phyloP scores from a whole-genome alignment of 2,888 invertebrate species.

The Marasmarcha lunaedactyla region DNA sequence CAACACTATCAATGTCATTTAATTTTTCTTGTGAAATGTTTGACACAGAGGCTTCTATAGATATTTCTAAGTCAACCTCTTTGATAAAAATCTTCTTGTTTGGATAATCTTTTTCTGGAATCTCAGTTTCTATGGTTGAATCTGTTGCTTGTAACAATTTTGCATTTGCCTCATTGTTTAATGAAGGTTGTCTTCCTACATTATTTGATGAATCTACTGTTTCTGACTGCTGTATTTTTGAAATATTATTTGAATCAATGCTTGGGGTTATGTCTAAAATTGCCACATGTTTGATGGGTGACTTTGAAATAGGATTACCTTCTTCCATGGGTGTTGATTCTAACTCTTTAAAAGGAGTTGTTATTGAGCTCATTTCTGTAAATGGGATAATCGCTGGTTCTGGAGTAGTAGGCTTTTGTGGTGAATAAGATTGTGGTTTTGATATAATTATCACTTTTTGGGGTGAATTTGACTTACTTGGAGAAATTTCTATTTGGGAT shows the following conservation, averaged over 20 bases:
- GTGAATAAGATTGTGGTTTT: not conserved
- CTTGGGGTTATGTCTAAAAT: not conserved
- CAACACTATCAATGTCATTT: constrained; percentile 11
- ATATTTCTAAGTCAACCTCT: not conserved
- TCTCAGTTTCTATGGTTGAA: no score
- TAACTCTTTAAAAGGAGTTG: not conserved
- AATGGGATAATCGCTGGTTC: constrained; percentile 5
- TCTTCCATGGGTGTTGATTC: no score
- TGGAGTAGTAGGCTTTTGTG: constrained; percentile 5
- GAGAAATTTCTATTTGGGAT: not conserved
- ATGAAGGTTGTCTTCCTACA: constrained; percentile 11
- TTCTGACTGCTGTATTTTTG: constrained; percentile 17
- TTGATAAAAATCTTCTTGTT: not conserved
- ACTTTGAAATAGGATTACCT: no score
- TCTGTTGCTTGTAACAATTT: no score
- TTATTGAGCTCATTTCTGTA: not conserved
- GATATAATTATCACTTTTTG: not conserved
- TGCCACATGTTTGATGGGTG: no score
- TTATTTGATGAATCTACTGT: constrained; percentile 26
- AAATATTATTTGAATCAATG: constrained; percentile 10
- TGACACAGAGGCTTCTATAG: not conserved
- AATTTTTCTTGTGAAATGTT: constrained; percentile 9
- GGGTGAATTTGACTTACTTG: not conserved
- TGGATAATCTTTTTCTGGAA: no score
- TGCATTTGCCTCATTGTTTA: no score